These are phyloP conservation scores for Chlamydotis undulata DNA, from an alignment of 2,113 vertebrate genomes.

Conservation along the genomic window DNA sequence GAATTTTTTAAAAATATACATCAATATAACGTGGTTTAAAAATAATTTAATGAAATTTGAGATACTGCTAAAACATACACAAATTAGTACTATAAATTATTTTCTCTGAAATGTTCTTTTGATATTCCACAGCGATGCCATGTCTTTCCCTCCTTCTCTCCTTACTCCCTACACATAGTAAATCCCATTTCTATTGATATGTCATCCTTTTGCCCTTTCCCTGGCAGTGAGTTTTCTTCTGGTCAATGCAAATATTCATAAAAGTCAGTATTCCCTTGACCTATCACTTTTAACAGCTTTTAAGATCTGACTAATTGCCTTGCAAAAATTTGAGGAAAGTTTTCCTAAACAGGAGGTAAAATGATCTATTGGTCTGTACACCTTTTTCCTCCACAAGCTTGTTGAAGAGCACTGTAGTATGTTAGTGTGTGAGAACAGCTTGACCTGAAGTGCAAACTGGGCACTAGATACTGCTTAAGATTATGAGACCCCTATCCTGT, in stretches of 20 bases:
- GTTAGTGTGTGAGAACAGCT: neutral
- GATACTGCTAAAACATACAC: neutral
- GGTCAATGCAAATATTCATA: neutral
- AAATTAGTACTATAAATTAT: neutral
- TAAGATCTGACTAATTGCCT: neutral
- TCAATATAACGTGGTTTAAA: neutral
- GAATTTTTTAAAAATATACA: neutral
- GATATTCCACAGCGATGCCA: neutral
- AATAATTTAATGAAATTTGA: neutral
- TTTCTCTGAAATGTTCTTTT: slow-evolving; percentile 9
- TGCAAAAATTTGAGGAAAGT: neutral
- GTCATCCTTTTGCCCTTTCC: neutral
- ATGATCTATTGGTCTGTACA: neutral
- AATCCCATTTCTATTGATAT: neutral
- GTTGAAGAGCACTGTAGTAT: neutral
- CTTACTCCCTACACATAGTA: neutral
- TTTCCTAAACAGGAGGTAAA: neutral
- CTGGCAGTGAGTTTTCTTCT: neutral
- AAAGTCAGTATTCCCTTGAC: neutral
- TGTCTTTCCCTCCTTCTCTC: neutral
- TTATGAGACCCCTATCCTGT: neutral
- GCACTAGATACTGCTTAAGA: neutral
- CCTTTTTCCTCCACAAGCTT: neutral
- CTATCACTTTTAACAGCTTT: neutral
- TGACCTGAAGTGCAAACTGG: neutral